These are phyloP conservation scores for Helicoverpa armigera DNA, from an alignment of 1,140 invertebrate species.

Conservation along the genomic window DNA sequence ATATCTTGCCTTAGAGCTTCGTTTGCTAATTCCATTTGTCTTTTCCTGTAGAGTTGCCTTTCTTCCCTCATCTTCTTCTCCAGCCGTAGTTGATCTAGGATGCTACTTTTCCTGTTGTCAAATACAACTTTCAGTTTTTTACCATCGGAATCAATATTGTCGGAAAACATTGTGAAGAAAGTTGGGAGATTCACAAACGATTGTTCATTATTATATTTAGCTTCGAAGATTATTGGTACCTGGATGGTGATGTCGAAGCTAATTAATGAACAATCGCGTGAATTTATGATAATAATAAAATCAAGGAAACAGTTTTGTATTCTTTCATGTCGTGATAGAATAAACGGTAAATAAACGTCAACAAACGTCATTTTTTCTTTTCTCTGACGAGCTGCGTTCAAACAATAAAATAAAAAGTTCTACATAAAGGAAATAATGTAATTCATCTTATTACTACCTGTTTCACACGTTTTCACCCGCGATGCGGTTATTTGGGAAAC, in stretches of 20 bases:
- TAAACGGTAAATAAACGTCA: background rate
- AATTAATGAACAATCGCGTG: conserved; percentile 17
- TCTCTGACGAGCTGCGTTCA: no score
- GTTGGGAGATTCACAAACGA: background rate
- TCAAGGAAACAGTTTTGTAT: background rate
- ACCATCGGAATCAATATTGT: no score
- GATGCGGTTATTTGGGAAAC: no score
- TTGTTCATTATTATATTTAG: conserved; percentile 3
- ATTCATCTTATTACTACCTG: no score
- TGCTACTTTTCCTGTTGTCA: background rate
- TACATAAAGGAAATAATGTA: no score
- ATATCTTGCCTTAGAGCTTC: background rate
- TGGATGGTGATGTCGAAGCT: background rate
- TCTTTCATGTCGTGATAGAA: no score
- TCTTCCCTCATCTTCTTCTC: background rate
- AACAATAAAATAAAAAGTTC: no score
- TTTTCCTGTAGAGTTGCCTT: background rate
- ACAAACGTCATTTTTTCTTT: no score
- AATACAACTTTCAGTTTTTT: conserved; percentile 1
- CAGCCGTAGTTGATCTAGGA: no score
- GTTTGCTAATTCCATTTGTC: background rate
- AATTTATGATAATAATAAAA: background rate
- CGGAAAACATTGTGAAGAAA: background rate
- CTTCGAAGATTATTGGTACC: background rate
- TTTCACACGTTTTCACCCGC: no score